These are phyloP conservation scores for Diploscapter pachys DNA, from an alignment of 1,140 invertebrate genomes.

Conservation along the genomic window DNA sequence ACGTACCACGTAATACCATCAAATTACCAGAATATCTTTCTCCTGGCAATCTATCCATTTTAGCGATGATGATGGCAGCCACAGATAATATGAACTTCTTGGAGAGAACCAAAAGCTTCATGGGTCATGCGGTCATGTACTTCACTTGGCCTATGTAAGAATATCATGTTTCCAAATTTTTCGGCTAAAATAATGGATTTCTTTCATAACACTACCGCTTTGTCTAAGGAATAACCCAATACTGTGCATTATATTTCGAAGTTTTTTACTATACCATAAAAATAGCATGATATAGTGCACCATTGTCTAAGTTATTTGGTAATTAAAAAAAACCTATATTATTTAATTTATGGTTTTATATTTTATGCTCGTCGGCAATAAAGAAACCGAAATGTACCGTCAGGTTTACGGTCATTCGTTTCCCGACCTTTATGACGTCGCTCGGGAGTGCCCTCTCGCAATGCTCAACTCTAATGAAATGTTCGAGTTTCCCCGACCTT, in stretches of 20 bases:
- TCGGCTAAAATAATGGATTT: no score
- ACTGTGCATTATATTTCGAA: no score
- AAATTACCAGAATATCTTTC: no score
- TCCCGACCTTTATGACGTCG: constrained; percentile 32
- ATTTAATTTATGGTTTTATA: neutral
- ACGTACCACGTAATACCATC: constrained; percentile 15
- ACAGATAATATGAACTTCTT: constrained; percentile 25
- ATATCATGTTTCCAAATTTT: no score
- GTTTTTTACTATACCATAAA: no score
- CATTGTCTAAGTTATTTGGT: neutral
- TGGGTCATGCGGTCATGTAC: constrained; percentile 13
- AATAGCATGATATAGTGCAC: no score
- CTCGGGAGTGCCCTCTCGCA: constrained; percentile 31
- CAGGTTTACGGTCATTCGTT: constrained; percentile 30
- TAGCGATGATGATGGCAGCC: constrained; percentile 23
- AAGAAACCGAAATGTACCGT: constrained; percentile 31
- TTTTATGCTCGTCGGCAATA: neutral
- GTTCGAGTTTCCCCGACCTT: constrained; percentile 37
- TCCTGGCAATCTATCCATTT: neutral
- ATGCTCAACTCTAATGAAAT: constrained; percentile 40
- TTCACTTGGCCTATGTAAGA: constrained; percentile 3
- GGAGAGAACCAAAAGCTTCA: constrained; percentile 25
- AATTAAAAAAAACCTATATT: neutral
- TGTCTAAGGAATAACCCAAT: no score
- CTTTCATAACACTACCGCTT: no score